Evolutionary conservation across 2,888 invertebrate genomes (phyloP), one percentile per base, ranked within the genome.

Genomic region (Bombyx huttoni): DNA sequence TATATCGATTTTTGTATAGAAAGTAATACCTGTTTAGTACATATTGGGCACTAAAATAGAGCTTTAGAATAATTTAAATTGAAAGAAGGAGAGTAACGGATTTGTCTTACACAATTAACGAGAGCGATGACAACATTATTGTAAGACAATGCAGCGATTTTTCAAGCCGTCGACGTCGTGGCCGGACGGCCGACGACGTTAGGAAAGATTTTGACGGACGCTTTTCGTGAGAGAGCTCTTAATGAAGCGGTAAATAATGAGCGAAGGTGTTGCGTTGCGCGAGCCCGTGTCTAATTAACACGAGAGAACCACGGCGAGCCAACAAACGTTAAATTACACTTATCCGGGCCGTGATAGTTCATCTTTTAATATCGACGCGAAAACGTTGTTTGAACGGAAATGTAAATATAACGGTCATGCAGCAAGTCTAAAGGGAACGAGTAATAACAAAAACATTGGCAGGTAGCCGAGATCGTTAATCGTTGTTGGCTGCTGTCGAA

Each of bases 231-330:
- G 78, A 73, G 78, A 83, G 82, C 80, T 84, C 82, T 81, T 87
- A 86, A 87, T 87, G 87, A 87, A 84, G 82, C 85, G 77, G 85
- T 86, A 82, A 86, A 86, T 88, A 87, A 88, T 85, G 87, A 82
- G 80, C 60, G 66, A 76, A 84, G 80, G 82, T 86, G 84, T 82
- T 81, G 80, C 67, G 70, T 70, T 65, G 75, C 65, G 71, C 70
- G 71, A 78, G 77, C 64, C 79, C 77, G 77, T 78, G 78, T 78
- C 82, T 85, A 84, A 86, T 87, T 86, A 86, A 80, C 78, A 72
- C 70, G 64, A 74, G 71, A 67, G 64, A 68, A 66, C 70, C 66
- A 64, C 68, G 67, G 72, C 72, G 70, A 72, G 72, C 75, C 70
- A 71, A 74, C 70, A 73, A 63, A 67, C 63, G 65, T 61, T 60